phyloP scores from a whole-genome alignment of 2,797 vertebrate genomes.

The Knipowitschia caucasica region DNA sequence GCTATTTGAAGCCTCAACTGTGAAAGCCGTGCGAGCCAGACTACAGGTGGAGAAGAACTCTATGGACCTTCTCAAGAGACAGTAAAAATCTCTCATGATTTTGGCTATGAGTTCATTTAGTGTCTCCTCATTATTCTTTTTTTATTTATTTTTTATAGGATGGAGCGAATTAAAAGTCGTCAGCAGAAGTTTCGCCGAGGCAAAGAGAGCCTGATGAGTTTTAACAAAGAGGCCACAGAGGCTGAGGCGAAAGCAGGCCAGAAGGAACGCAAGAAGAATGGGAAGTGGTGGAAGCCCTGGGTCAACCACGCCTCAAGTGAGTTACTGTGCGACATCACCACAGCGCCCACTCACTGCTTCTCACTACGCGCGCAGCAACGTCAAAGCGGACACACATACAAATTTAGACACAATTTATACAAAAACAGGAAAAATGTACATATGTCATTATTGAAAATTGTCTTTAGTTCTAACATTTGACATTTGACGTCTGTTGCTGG shows the following conservation, averaged over 20 bases:
- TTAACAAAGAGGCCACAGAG: constrained; percentile 87
- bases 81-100: constrained; percentile 78
- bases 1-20: constrained; percentile 97
- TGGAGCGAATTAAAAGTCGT: constrained; percentile 97
- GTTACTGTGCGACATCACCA: too few relatives aligned
- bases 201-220: constrained; percentile 94
- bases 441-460: too few relatives aligned
- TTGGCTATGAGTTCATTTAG: constrained; percentile 37
- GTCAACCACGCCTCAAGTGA: constrained; percentile 99
- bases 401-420: too few relatives aligned
- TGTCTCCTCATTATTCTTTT: background rate
- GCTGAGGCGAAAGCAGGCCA: constrained; percentile 57
- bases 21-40: constrained; percentile 94
- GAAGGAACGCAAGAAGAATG: constrained; percentile 83
- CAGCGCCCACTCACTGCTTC: too few relatives aligned
- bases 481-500: too few relatives aligned
- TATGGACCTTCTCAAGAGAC: constrained; percentile 98
- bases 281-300: constrained; percentile 99
- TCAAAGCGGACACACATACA: too few relatives aligned
- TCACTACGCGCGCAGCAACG: too few relatives aligned
- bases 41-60: constrained; percentile 97
- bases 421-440: too few relatives aligned
- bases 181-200: constrained; percentile 98
- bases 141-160: constrained; percentile 74
- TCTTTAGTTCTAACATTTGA: too few relatives aligned